Base-by-base conservation (phyloP, 2,888 invertebrate genomes). In the Euplexia lucipara region DNA sequence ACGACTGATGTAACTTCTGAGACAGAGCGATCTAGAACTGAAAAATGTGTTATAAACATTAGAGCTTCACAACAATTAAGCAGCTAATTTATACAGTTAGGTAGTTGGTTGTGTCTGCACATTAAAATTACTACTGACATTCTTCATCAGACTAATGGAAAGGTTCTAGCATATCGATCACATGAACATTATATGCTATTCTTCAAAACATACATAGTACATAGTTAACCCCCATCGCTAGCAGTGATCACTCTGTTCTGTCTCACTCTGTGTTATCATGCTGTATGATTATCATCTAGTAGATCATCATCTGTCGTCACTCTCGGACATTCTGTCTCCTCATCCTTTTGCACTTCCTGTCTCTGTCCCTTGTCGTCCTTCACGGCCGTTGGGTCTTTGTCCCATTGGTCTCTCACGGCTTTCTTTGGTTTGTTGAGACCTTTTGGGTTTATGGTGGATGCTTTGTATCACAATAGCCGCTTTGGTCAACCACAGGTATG, bases 301-400 rank as follows among this genome's bases (percentile, higher is more conserved):
- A 62, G 48, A 42, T 44, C 60, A 37, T 63, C 67, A 56, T 63
- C 59, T 65, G 47, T 71, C 75, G 54, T 72, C 54, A 54, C 66
- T 45, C 54, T 57, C 47, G 52, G 56, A 66, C 70, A 67, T 52
- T 59, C 64, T 63, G 54, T 65, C 74, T 73, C 64, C 52, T 71
- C 51, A 71, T 63, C 57, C 41, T 71, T 18, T 41, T 18, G 45
- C 73, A 51, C 49, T 49, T 51, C 54, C 22, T 47, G 20, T 73
- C 37, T 39, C 41, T 71, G 14, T 62, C 35, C 42, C 42, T 47
- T 18, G 16, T 45, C 12, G 16, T 44, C 32, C 72, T 2, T 35
- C 3, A 12, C 9, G 20, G 35, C 26, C 45, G 39, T 16, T 34
- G 18, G 12, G 20, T 6, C 22, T 10, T 3, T 9, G 14, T 12